Evolutionary conservation across 30 jellyfish, hydroid and myxozoan genomes (phyloP), one percentile per base, ranked within the genome.

Genomic region (Rhopilema esculentum): DNA sequence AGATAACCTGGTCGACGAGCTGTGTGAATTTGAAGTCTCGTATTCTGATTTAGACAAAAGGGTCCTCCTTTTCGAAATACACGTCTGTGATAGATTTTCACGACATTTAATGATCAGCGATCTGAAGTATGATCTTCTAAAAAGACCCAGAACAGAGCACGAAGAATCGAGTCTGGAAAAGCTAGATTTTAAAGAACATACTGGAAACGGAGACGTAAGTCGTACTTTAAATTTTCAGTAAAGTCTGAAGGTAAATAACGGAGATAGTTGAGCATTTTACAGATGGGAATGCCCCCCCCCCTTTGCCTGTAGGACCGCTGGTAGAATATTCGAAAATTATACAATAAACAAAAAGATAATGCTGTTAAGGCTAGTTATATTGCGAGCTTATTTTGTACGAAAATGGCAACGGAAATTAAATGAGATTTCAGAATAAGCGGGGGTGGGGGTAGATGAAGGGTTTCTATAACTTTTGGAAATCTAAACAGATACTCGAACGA

Each of bases 71-170:
- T 84, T 88, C n/a, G 88, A 88, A 30, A 71, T 93, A 1, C 93
- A 82, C 33, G 95, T 93, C 20, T 84, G 98, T 52, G 98, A 93
- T 72, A 74, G 97, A 63, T 93, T 62, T 68, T 88, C 98, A 26
- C 79, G 83, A 53, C 98, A 93, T 49, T 49, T 89, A 61, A 69
- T 75, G 61, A 84, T 93, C 1, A 85, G 67, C 29, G 96, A 89
- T 61, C n/a, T 68, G 70, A 75, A 75, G 63, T 93, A 75, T 65
- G 76, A 62, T 16, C 77, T 93, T 25, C 32, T 40, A 17, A 51
- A 22, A 33, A 66, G 87, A 18, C 48, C 74, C 52, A 82, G 51
- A 16, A 62, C 25, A 30, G 86, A 79, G 15, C 66, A 23, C 27
- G 93, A 72, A 19, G 88, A 68, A 53, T n/a, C 82, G 0, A 69